Base-by-base conservation (phyloP, 92 coral and sea anemone species). In the Epizoanthus fatuus region DNA sequence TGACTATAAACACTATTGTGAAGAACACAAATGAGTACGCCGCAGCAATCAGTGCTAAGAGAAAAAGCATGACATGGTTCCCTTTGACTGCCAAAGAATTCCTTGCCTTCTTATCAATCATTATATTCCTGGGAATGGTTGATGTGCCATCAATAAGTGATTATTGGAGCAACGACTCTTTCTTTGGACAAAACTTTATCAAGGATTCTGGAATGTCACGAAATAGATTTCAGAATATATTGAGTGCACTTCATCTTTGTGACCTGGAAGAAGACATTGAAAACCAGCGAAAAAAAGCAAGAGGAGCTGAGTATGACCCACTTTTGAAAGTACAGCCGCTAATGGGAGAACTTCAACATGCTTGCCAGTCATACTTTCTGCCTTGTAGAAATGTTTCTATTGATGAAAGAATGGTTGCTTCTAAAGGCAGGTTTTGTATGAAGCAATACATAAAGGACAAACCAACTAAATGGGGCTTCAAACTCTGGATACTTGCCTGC, bases 191-290 rank as follows among this genome's bases (percentile, higher is more conserved):
- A 42, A 42, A 51, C 29, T 72, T 72, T 51, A 29, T 49, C 12
- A 71, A 47, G 56, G 56, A 45, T 22, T 54, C 86, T 11, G 75
- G 85, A 69, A 64, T 66, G 76, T 66, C 59, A 56, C 39, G 85
- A 20, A 66, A 22, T 16, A 63, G 75, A 47, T 81, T 81, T 47
- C 73, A 68, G 42, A 68, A 68, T 14, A 68, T 68, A 37, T 54
- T 68, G 0, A 68, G 73, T 39, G 73, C 53, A 14, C 42, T 68
- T 45, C 73, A 68, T 68, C 42, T 38, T 45, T 68, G 52, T 68
- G 62, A 56, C 49, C 49, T 44, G 49, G 49, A 44, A 44, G 49
- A 44, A 44, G 49, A 44, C 49, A 4, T 44, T 5, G 49, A 44
- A 44, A 44, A 44, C 7, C 49, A 44, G 49, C 49, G 49, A 5